Evolutionary conservation across 2,113 vertebrate genomes (phyloP), one percentile per base, ranked within the genome.

Genomic region (Ancistrus triradiatus): DNA sequence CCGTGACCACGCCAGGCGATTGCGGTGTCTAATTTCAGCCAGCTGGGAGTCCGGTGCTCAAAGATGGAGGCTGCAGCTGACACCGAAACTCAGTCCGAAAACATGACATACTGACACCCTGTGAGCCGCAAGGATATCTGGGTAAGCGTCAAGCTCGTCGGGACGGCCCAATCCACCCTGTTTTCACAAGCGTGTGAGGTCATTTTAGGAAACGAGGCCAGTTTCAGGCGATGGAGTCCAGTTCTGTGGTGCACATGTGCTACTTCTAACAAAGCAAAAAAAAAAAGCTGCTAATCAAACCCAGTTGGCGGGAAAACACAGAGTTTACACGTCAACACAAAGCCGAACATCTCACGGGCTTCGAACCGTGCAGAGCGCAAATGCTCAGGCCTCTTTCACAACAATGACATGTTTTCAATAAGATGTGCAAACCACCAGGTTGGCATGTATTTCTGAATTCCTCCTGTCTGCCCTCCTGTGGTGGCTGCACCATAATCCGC

Each of bases 131-230:
- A 37, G 35, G 9, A 37, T n/a, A 42, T 42, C 38, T 42, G 13
- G 38, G 38, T 42, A n/a, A 42, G 38, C n/a, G n/a, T 2, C 14
- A 15, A 8, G 55, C 8, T n/a, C 38, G 18, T 27, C 14, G 37
- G 27, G 14, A 22, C n/a, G n/a, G 7, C 50, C 35, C n/a, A 37
- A 57, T 28, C 50, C 50, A 63, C 51, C 67, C 59, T 33, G 50
- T 27, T 63, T 69, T 69, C 33, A 57, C 67, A 63, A 63, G 48
- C 33, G n/a, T 35, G 15, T 63, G 52, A 57, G 37, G 59, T 63
- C 52, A 69, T 50, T 50, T 37, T 17, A 21, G 51, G 28, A 69
- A 57, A 63, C 40, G 21, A 58, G 59, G 52, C 59, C 51, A 63
- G 67, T 31, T 63, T 35, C 42, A 19, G 25, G 17, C 6, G 38